These are phyloP conservation scores for Magallana ariakensis DNA, from an alignment of 1,140 invertebrate genomes.

Conservation along the genomic window DNA sequence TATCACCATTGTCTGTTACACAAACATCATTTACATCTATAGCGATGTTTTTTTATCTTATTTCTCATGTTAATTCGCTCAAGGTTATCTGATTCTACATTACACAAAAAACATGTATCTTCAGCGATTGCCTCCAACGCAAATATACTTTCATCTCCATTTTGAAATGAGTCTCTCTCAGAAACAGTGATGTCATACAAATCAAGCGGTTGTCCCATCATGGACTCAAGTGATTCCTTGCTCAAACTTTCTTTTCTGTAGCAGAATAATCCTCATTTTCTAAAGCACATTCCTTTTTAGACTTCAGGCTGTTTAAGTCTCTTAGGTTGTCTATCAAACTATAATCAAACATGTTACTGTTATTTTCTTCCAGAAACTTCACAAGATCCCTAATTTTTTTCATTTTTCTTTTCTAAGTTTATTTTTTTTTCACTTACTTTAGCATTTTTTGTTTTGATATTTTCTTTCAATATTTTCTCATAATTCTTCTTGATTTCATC, in stretches of 20 bases:
- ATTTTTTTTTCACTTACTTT: neutral
- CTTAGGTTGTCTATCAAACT: constrained; percentile 7
- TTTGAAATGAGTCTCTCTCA: no score
- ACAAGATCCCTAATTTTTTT: neutral
- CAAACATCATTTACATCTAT: no score
- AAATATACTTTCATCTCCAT: no score
- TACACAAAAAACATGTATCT: no score
- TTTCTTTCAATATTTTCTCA: neutral
- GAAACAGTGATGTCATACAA: no score
- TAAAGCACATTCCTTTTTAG: neutral
- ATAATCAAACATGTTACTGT: neutral
- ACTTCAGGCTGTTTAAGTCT: neutral
- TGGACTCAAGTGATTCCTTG: neutral
- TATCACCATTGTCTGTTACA: no score
- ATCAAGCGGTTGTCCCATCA: neutral
- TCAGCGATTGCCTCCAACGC: no score
- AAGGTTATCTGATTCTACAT: no score
- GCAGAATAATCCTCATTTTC: no score
- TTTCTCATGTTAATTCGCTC: no score
- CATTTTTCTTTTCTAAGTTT: neutral
- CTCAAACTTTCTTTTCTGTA: no score
- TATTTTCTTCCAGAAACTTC: neutral
- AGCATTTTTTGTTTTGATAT: neutral
- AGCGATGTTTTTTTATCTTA: no score
- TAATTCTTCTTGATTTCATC: neutral